Base-by-base conservation (phyloP, 2,888 invertebrate species). In the Andrena dorsata region DNA sequence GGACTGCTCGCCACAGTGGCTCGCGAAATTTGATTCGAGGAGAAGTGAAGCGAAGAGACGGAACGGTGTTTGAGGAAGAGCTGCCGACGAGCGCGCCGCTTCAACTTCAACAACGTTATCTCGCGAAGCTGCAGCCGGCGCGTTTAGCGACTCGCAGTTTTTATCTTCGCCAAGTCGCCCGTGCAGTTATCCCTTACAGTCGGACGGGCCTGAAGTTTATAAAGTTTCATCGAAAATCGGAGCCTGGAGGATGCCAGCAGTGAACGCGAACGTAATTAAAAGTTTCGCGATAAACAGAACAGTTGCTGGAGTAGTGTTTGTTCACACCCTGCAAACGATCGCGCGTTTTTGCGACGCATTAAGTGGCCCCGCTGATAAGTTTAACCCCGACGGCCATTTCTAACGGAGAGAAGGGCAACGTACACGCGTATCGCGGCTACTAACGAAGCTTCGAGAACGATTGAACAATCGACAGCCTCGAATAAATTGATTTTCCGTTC, bases 261-360 rank as follows among this genome's bases (percentile, higher is more conserved):
- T 16, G 70, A 53, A 41, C 61, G 72, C 32, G 65, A 71, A 80
- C 80, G 80, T 66, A 80, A 80, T 80, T 80, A 80, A 80, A 80
- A 80, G 81, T 80, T 80, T 49, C 81, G 53, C 72, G 81, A 80
- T 80, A 80, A 80, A 72, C 81, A 51, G 47, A 51, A n/a, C 41
- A 63, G 8, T n/a, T 41, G 16, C n/a, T 26, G 2, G 32, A 13
- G 4, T 6, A 35, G 53, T 23, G 51, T 80, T 80, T 61, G 72
- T 47, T 51, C 61, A 66, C 71, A 32, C 41, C 70, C 49, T 13
- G 41, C 35, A 28, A 81, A 68, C 47, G 60, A 41, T 32, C n/a
- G n/a, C 51, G 72, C 47, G 71, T 66, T 66, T 47, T 5, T 13
- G n/a, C 13, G n/a, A 1, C 28, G 60, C 32, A 13, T 70, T 49